phyloP scores from a whole-genome alignment of 2,113 vertebrate species.

The Camelus bactrianus region DNA sequence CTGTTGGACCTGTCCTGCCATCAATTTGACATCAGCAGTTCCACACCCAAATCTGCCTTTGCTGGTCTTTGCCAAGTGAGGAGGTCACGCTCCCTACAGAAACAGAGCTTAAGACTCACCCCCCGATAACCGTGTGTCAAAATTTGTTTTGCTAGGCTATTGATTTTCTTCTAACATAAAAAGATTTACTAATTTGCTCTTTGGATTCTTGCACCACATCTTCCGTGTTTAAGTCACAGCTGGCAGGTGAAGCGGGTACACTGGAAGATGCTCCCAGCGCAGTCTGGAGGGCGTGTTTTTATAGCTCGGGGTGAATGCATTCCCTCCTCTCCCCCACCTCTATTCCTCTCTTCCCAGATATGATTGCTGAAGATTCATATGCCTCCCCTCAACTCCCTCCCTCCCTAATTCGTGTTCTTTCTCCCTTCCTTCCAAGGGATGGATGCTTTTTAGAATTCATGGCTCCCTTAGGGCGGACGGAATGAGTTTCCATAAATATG shows the following conservation, averaged over 20 bases:
- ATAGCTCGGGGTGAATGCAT: not conserved
- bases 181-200: not conserved
- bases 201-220: not conserved
- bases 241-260: not conserved
- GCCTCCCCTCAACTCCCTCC: accelerated
- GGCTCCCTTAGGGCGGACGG: not conserved
- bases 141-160: not conserved
- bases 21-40: not conserved
- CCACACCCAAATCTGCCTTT: not conserved
- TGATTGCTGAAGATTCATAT: not conserved
- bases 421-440: not conserved
- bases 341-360: not conserved
- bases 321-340: not conserved
- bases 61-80: not conserved
- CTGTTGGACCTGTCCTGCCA: not conserved
- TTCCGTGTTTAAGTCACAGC: not conserved
- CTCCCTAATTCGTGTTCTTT: not conserved
- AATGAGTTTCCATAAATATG: not conserved
- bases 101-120: not conserved
- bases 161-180: not conserved
- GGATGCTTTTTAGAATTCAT: not conserved
- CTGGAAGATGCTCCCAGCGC: not conserved
- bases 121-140: not conserved
- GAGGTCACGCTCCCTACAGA: not conserved
- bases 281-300: not conserved